Base-by-base conservation (phyloP, 2,888 invertebrate species). In the Brachycybe producta region DNA sequence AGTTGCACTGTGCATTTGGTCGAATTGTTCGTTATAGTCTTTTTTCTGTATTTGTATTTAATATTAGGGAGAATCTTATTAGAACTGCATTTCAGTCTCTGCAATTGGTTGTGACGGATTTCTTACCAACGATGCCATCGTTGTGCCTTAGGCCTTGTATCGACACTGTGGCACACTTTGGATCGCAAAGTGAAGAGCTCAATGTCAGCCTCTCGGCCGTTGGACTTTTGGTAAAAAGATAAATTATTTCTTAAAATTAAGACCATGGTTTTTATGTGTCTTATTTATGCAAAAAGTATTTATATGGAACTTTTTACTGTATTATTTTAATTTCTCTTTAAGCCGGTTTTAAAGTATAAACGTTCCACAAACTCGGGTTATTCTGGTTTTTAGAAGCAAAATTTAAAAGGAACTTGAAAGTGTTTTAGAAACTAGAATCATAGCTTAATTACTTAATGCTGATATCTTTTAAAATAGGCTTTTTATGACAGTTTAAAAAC, bases 161-260 rank as follows among this genome's bases (percentile, higher is more conserved):
- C 17, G 85, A 86, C 57, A 88, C 92, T 0, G 91, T 94, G 3
- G 86, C 92, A 0, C 88, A 87, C 65, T 98, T 95, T 72, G 95
- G 95, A 19, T 81, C 84, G 15, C 98, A 98, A 72, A 87, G 85
- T 36, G 86, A 88, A 66, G 95, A 98, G 69, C 74, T 97, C 47
- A 98, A 98, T 70, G 94, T 97, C 63, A 91, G 92, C 26, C 75
- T 98, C 35, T 95, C 95, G 4, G 94, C 97, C 36, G 87, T 98
- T 46, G 95, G 95, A 17, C 73, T 94, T 46, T 84, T 95, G 87
- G 92, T 91, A 67, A 66, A 65, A 36, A 5, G 8, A 43, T 19
- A 17, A 21, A 30, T 34, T 19, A 40, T 24, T 41, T 41, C 24
- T 21, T 19, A 41, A 21, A 41, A 11, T 41, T 23, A 19, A n/a